Evolutionary conservation across 2,113 vertebrate species (phyloP), one percentile per base, ranked within the genome.

Genomic region (Butorides virescens): DNA sequence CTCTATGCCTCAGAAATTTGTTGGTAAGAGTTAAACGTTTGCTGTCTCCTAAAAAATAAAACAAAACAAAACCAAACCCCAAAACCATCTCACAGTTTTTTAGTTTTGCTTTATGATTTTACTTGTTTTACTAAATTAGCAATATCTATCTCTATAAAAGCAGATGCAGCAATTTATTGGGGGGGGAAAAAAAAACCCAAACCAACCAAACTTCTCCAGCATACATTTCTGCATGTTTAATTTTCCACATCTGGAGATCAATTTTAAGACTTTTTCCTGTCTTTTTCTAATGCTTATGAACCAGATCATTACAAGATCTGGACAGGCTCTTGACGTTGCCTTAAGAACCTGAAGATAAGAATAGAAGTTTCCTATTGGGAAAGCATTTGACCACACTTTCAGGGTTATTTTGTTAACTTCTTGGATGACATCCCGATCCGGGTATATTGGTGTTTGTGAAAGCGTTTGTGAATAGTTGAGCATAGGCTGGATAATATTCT

Each of bases 1-100:
- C 98, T 99, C 99, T 99, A 99, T 99, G 99, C 99, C 99, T 99
- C 99, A 99, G 99, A 99, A 99, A 99, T 99, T 99, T 99, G 98
- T 99, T 98, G 99, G 99, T 99, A 99, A 99, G 99, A 99, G 99
- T 98, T 98, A 96, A 98, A 98, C 50, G 97, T 99, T 99, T 99
- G 98, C 98, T 99, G 99, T 98, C 97, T 99, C 98, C 96, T 98
- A 95, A 98, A 96, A 93, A 71, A 49, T 39, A 53, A 88, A 93
- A 16, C 22, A 58, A 76, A 80, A 50, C 25, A 77, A 93, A 58
- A 6, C 12, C 42, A 93, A 58, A 6, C 12, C 46, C 78, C 46
- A 37, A 79, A 66, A 68, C 7, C 19, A 80, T 47, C 68, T 30
- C 26, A 85, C 5, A 59, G 56, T 70, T 77, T 92, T 97, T 91